Evolutionary conservation across 2,888 invertebrate species (phyloP).

Genomic region (Eudasyphora cyanicolor): DNA sequence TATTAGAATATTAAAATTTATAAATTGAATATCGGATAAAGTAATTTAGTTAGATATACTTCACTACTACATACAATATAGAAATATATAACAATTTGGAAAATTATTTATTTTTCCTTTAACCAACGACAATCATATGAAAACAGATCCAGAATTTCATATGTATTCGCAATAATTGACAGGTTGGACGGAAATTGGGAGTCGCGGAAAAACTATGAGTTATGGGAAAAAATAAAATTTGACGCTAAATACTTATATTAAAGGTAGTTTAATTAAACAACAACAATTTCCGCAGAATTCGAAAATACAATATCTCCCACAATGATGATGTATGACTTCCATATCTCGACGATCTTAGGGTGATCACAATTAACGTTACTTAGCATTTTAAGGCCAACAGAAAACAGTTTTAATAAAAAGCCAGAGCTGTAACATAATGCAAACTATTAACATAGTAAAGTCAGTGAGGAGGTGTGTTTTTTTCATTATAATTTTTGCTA

Average conservation of each 20-base stretch:
- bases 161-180: slow-evolving; percentile 4
- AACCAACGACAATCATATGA: no score
- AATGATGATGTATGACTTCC: neutral
- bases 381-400: neutral
- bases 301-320: neutral
- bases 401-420: neutral
- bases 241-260: neutral
- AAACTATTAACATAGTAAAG: neutral
- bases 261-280: neutral
- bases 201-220: neutral
- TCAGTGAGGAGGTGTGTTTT: slow-evolving; percentile 56
- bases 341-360: neutral
- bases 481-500: slow-evolving; percentile 58
- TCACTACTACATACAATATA: no score
- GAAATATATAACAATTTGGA: no score
- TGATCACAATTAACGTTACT: neutral
- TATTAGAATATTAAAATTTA: no score
- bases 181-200: slow-evolving; percentile 24
- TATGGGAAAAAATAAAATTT: neutral
- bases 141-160: no score
- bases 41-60: no score
- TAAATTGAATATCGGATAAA: no score
- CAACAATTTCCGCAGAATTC: neutral
- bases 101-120: no score
- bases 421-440: slow-evolving; percentile 7